Evolutionary conservation across 2,888 invertebrate species (phyloP), one percentile per base, ranked within the genome.

Genomic region (Poecilus cupreus): DNA sequence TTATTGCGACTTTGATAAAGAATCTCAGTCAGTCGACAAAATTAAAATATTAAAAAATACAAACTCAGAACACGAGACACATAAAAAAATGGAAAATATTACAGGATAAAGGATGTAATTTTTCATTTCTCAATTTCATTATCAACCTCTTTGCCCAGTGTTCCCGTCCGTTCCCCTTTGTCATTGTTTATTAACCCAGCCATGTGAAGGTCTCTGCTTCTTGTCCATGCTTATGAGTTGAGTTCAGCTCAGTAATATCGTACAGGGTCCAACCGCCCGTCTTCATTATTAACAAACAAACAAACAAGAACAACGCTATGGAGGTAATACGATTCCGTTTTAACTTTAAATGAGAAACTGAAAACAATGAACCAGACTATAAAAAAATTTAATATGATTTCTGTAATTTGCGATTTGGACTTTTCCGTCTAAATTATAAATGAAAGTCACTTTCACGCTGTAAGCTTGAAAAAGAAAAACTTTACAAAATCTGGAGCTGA

Each of bases 61-160:
- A 54, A 54, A 54, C 20, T 54, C 22, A 3, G 54, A 22, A 22
- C 22, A 54, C 22, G 54, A 54, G 22, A 54, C 54, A 22, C 22
- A 22, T 76, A 76, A 54, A 51, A 39, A 54, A 46, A 13, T 51
- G 24, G 13, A 26, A 76, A 54, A 51, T 37, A 76, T 54, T 51
- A 37, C 64, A n/a, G 64, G 64, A 54, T 76, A 51, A 76, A 76
- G 54, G 43, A 51, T 20, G 32, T 32, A 76, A 32, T 76, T 76
- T 76, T 76, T 51, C 75, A 51, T 76, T 54, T 76, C 54, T 20
- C 75, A 76, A 76, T 76, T 76, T 76, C 54, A 76, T 51, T 51
- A 76, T 54, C 54, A 51, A 51, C 70, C 32, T 64, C 32, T 37
- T 49, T 16, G 10, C 43, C 70, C 16, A 10, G 46, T 43, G 20